Evolutionary conservation across 1,140 invertebrate species (phyloP).

Genomic region (Formica exsecta): DNA sequence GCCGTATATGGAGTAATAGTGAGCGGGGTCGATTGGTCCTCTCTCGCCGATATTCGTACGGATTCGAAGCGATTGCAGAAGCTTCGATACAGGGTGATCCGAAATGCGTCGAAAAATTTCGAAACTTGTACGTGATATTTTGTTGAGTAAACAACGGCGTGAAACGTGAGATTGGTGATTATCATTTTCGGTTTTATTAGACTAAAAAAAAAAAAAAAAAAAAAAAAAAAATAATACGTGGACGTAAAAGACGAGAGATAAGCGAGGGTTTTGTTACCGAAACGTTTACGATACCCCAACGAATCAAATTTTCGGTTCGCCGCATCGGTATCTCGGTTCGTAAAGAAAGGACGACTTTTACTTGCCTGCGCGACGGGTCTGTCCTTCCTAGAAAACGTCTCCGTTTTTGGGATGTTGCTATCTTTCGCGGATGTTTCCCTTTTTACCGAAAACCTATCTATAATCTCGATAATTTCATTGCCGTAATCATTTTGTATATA

Average conservation of each 20-base stretch:
- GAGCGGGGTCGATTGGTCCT: conserved; percentile 36
- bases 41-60: conserved; percentile 20
- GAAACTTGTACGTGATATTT: neutral
- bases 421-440: conserved; percentile 9
- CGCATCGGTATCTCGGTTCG: conserved; percentile 20
- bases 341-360: conserved; percentile 14
- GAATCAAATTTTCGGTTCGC: conserved; percentile 33
- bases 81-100: conserved; percentile 17
- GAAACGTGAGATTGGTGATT: neutral
- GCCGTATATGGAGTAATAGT: conserved; percentile 29
- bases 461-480: conserved; percentile 5
- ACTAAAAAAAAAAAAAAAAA: neutral
- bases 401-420: neutral
- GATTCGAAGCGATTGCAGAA: conserved; percentile 13
- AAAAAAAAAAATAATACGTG: neutral
- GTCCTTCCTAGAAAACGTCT: conserved; percentile 43
- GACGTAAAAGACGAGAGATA: neutral
- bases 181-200: neutral
- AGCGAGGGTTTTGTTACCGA: neutral
- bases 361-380: conserved; percentile 15
- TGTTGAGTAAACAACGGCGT: neutral
- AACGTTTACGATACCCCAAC: neutral
- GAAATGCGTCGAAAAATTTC: conserved; percentile 24
- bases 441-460: conserved; percentile 2
- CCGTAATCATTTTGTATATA: neutral